phyloP scores from a whole-genome alignment of 2,113 vertebrate species.

The Microcebus tavaratra region DNA sequence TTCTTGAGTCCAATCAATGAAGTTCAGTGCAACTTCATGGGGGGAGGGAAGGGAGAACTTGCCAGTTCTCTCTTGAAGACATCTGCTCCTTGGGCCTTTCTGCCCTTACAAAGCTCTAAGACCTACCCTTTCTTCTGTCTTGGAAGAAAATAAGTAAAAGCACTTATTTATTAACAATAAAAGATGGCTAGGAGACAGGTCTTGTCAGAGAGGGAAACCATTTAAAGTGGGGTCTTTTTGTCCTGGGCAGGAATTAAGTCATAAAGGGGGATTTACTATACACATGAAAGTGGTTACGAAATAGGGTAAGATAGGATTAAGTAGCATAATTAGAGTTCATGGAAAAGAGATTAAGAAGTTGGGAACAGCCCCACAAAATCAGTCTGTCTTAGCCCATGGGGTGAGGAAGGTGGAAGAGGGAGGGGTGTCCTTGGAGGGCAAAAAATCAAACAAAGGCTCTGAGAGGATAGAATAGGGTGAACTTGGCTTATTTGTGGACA shows the following conservation, averaged over 20 bases:
- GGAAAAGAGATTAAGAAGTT: slow-evolving; percentile 23
- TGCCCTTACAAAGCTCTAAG: background rate
- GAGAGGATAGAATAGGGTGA: background rate
- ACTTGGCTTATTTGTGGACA: accelerated
- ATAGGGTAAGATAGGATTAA: slow-evolving; percentile 6
- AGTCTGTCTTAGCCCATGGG: background rate
- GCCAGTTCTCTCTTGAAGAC: background rate
- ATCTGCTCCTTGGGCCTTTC: background rate
- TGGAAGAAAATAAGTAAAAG: slow-evolving; percentile 8
- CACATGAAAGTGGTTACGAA: slow-evolving; percentile 28
- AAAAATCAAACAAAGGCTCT: background rate
- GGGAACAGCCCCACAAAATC: background rate
- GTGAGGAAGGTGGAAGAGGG: background rate
- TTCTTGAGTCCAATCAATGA: background rate
- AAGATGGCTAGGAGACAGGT: slow-evolving; percentile 34
- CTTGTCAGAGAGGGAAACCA: background rate
- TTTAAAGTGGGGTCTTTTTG: slow-evolving; percentile 36
- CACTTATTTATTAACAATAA: slow-evolving; percentile 13
- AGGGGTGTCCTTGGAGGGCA: background rate
- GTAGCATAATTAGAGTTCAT: background rate
- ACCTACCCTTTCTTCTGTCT: slow-evolving; percentile 2
- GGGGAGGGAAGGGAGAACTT: accelerated
- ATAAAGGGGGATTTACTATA: background rate
- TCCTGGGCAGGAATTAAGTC: slow-evolving; percentile 21
- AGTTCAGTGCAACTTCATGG: background rate